Percentiles rank a stretch among this genome's conserved stretches.
Evolutionary conservation across 2,888 invertebrate species (phyloP).

Genomic region (Lasioglossum pauxillum): DNA sequence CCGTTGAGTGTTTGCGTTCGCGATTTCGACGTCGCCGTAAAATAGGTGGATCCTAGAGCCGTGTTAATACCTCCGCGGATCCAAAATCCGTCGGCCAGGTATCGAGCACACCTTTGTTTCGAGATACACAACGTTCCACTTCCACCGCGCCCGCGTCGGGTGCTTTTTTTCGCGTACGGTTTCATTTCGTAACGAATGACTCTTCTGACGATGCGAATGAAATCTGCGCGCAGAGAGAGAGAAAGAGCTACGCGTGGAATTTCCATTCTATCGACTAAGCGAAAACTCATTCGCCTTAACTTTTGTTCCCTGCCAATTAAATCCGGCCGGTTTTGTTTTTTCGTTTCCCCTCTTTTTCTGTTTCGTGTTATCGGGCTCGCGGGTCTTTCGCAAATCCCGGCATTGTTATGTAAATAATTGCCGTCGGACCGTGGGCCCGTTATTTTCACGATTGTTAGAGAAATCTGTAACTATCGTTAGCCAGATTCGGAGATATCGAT

Average conservation of each 20-base stretch:
- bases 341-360: neutral
- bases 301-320: slow-evolving; percentile 29
- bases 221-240: slow-evolving; percentile 15
- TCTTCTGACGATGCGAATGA: slow-evolving; percentile 30
- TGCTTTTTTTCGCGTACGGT: slow-evolving; percentile 21
- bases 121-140: slow-evolving; percentile 40
- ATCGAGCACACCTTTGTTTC: slow-evolving; percentile 63
- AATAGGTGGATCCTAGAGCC: slow-evolving; percentile 45
- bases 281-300: slow-evolving; percentile 28
- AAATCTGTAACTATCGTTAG: neutral
- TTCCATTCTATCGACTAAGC: slow-evolving; percentile 20
- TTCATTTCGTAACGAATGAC: slow-evolving; percentile 55
- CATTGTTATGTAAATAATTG: slow-evolving; percentile 1
- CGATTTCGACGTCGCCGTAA: slow-evolving; percentile 46
- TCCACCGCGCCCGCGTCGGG: slow-evolving; percentile 9
- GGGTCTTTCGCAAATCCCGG: neutral
- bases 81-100: slow-evolving; percentile 46
- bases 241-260: neutral
- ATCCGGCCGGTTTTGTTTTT: neutral
- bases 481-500: neutral
- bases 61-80: slow-evolving; percentile 49
- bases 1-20: slow-evolving; percentile 37
- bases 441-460: slow-evolving; percentile 5
- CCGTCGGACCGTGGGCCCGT: neutral
- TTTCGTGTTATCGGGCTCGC: neutral